Conservation (phyloP, 1,140 invertebrate species). For the Stegodyphus mimosarum region DNA sequence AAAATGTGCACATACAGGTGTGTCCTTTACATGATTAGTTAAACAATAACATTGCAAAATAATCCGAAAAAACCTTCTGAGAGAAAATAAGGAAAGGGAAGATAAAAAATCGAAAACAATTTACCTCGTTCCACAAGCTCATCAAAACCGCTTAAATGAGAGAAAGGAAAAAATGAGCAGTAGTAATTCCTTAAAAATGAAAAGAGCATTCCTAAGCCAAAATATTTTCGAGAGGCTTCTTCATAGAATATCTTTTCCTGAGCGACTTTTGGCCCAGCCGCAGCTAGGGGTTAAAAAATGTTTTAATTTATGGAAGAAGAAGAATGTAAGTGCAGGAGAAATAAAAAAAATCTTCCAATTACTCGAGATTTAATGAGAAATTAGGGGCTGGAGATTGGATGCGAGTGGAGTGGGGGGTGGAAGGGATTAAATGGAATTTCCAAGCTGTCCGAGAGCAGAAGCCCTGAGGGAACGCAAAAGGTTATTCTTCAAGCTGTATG, state of each 20-base stretch:
- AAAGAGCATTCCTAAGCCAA: neutral
- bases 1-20: no score
- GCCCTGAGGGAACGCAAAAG: slow-evolving; percentile 46
- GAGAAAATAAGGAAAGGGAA: neutral
- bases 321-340: slow-evolving; percentile 5
- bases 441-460: slow-evolving; percentile 1
- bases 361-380: slow-evolving; percentile 60
- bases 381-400: slow-evolving; percentile 54
- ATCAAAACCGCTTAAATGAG: neutral
- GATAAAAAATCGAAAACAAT: neutral
- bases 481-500: slow-evolving; percentile 50
- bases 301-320: slow-evolving; percentile 59
- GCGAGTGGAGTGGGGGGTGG: neutral
- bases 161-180: neutral
- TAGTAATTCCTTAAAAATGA: slow-evolving; percentile 2
- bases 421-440: slow-evolving; percentile 57
- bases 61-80: neutral
- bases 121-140: neutral
- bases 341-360: slow-evolving; percentile 47
- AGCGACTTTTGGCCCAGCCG: neutral
- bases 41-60: neutral
- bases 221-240: neutral
- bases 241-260: slow-evolving; percentile 6
- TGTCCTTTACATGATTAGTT: no score
- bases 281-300: slow-evolving; percentile 51